phyloP scores from a whole-genome alignment of 2,888 invertebrate species.

The Scelioninae gen. 1 region DNA sequence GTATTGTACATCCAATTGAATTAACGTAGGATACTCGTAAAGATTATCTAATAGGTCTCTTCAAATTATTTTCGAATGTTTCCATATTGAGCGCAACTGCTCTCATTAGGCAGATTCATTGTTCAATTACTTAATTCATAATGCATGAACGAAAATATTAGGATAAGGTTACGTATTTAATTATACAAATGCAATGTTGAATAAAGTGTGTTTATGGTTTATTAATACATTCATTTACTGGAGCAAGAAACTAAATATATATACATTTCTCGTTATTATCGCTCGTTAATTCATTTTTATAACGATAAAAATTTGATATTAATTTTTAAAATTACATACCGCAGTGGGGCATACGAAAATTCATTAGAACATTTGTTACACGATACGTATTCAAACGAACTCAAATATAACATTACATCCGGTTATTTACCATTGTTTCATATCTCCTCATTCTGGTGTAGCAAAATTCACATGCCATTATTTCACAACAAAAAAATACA shows the following conservation, averaged over 20 bases:
- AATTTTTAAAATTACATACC: slow-evolving; percentile 6
- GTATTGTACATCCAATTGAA: slow-evolving; percentile 50
- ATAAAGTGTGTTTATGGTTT: too few species aligned
- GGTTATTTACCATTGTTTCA: slow-evolving; percentile 20
- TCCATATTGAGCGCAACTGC: slow-evolving; percentile 32
- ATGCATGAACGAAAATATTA: background rate
- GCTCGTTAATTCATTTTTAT: too few species aligned
- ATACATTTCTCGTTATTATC: too few species aligned
- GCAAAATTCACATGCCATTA: background rate
- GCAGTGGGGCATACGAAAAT: background rate
- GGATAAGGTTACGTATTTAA: too few species aligned
- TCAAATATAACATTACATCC: slow-evolving; percentile 41
- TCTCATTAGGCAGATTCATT: slow-evolving; percentile 27
- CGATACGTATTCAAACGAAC: slow-evolving; percentile 31
- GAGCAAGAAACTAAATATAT: too few species aligned
- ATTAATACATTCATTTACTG: too few species aligned
- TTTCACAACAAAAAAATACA: background rate
- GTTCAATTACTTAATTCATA: background rate
- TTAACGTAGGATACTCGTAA: slow-evolving; percentile 50
- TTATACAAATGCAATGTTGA: too few species aligned
- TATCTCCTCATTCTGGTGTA: slow-evolving; percentile 1
- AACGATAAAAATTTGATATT: background rate
- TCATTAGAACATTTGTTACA: slow-evolving; percentile 32
- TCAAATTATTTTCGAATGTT: slow-evolving; percentile 37
- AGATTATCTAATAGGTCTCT: slow-evolving; percentile 50